Percentiles rank a stretch among this genome's conserved stretches.
phyloP scores from a whole-genome alignment of 2,888 invertebrate genomes.

The Lithophane leautieri region DNA sequence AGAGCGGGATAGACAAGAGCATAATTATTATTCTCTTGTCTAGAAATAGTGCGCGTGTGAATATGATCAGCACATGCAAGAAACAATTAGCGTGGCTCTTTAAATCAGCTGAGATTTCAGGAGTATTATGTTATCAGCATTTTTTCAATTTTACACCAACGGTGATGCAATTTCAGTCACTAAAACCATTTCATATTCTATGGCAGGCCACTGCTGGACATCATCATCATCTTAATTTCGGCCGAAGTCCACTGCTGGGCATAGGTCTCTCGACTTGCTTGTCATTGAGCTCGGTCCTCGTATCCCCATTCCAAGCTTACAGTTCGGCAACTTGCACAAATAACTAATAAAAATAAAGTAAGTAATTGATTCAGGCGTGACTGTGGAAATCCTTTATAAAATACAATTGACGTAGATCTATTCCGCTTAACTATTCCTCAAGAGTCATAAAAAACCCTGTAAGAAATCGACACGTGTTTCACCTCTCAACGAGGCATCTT shows the following conservation, averaged over 20 bases:
- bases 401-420: too few relatives aligned
- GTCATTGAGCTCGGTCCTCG: neutral
- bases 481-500: too few relatives aligned
- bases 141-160: neutral
- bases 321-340: neutral
- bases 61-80: neutral
- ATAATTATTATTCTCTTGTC: neutral
- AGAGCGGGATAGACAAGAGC: too few relatives aligned
- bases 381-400: too few relatives aligned
- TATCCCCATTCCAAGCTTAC: neutral
- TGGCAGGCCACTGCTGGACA: neutral
- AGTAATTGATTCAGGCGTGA: too few relatives aligned
- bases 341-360: conserved; percentile 4
- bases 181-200: neutral
- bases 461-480: too few relatives aligned
- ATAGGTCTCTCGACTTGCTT: neutral
- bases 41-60: too few relatives aligned
- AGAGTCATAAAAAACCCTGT: too few relatives aligned
- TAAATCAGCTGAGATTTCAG: neutral
- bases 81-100: neutral
- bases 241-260: too few relatives aligned
- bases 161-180: neutral
- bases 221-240: too few relatives aligned
- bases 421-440: too few relatives aligned
- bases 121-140: neutral